phyloP scores from a whole-genome alignment of 2,113 vertebrate species.

The Bubo scandiacus region DNA sequence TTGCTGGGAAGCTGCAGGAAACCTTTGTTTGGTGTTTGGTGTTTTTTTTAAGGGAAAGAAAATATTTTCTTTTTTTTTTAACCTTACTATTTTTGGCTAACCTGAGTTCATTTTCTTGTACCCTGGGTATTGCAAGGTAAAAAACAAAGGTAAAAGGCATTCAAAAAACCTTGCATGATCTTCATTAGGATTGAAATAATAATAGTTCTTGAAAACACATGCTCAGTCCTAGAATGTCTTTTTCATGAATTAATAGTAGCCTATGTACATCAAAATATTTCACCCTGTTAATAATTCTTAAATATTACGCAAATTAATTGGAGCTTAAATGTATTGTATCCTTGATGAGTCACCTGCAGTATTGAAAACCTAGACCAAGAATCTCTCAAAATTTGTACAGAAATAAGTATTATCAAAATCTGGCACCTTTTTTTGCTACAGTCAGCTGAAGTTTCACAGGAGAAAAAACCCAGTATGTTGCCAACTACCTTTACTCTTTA shows the following conservation, averaged over 20 bases:
- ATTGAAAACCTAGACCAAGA: neutral
- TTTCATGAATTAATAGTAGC: neutral
- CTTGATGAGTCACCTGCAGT: neutral
- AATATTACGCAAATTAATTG: neutral
- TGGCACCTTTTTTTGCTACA: neutral
- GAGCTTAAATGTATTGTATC: neutral
- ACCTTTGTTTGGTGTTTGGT: neutral
- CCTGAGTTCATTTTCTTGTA: neutral
- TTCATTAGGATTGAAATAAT: neutral
- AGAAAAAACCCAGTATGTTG: fast-evolving
- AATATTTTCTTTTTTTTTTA: neutral
- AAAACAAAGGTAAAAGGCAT: neutral
- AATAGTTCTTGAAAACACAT: neutral
- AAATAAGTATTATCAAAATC: neutral
- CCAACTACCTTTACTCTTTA: neutral
- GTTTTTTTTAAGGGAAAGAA: neutral
- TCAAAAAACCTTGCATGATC: neutral
- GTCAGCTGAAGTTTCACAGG: neutral
- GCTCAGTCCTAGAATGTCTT: neutral
- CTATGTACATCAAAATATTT: neutral
- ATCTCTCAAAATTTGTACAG: neutral
- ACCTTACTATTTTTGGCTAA: neutral
- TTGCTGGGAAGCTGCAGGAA: neutral
- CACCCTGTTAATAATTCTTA: neutral
- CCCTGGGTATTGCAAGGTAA: neutral